Evolutionary conservation across 2,888 invertebrate genomes (phyloP).

Genomic region (Schrankia costaestrigalis): DNA sequence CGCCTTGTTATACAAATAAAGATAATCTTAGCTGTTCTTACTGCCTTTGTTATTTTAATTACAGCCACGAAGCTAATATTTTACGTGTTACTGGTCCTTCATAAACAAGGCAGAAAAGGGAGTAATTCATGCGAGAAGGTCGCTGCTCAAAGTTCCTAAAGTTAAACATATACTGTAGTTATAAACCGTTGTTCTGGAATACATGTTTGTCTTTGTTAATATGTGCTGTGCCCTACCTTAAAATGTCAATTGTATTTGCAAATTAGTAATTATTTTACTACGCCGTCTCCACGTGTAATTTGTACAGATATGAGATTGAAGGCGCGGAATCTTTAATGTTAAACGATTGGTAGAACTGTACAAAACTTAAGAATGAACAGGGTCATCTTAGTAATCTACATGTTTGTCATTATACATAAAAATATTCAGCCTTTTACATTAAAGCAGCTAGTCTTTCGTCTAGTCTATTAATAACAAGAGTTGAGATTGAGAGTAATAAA

Average conservation of each 20-base stretch:
- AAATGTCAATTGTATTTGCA: not conserved
- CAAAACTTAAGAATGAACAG: too few relatives aligned
- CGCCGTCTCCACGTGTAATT: too few relatives aligned
- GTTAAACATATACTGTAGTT: conserved; percentile 18
- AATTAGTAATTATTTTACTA: not conserved
- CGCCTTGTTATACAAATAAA: conserved; percentile 1
- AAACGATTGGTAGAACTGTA: too few relatives aligned
- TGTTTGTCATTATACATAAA: too few relatives aligned
- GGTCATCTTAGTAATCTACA: too few relatives aligned
- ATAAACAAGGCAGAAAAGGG: conserved; percentile 9
- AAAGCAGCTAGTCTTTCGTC: too few relatives aligned
- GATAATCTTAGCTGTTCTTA: not conserved
- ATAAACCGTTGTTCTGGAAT: conserved; percentile 12
- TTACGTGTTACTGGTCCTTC: conserved; percentile 7
- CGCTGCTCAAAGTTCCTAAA: conserved; percentile 15
- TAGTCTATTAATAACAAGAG: too few relatives aligned
- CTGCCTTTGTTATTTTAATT: conserved; percentile 1
- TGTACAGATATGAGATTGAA: too few relatives aligned
- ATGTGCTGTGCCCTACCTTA: conserved; percentile 11
- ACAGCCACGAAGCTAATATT: conserved; percentile 6
- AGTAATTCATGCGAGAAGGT: conserved; percentile 7
- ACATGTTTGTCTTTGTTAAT: conserved; percentile 16
- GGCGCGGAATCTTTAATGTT: too few relatives aligned
- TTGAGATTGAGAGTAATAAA: too few relatives aligned
- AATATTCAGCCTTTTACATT: too few relatives aligned